Base-by-base conservation (phyloP, 2,113 vertebrate genomes). In the Gobius niger region DNA sequence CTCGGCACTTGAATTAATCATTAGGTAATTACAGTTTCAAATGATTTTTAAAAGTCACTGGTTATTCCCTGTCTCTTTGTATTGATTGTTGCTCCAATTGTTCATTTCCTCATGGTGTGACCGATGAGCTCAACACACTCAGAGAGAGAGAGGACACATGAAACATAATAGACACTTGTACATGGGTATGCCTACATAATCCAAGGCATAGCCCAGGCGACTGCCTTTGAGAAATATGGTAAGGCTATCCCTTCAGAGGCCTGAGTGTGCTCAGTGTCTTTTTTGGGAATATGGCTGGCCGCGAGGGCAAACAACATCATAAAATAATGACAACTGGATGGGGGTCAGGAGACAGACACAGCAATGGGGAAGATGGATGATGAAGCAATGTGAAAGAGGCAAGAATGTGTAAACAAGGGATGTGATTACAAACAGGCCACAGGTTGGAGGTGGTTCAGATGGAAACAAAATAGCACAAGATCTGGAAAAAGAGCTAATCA, bases 51-150 rank as follows among this genome's bases (percentile, higher is more conserved):
- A 52, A 47, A 13, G 10, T 68, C 77, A 88, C 83, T 69, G 80
- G 77, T 89, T 73, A 77, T 56, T 52, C 1, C 18, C 67, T 50
- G 69, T 73, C 63, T 73, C 64, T 78, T 73, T 78, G 60, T 86
- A 90, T 90, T 65, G 88, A 90, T 91, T 71, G 19, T 60, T 60
- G 72, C 72, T 78, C 46, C 42, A 71, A 77, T 88, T 83, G 88
- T 85, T 85, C 77, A 88, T 84, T 85, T 85, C 77, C 56, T 57
- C 3, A 71, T 72, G 85, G 47, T 47, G 2, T 42, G 66, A 47
- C 10, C 52, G 59, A 68, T 72, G 50, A 52, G 54, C 72, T 66
- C 82, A 76, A 3, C 72, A 79, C 69, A 68, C 68, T 82, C 59
- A 63, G n/a, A 53, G 53, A 44, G 9, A 49, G n/a, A 47, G 53